Conservation (phyloP, 2,888 invertebrate species). For the Antheraea yamamai region DNA sequence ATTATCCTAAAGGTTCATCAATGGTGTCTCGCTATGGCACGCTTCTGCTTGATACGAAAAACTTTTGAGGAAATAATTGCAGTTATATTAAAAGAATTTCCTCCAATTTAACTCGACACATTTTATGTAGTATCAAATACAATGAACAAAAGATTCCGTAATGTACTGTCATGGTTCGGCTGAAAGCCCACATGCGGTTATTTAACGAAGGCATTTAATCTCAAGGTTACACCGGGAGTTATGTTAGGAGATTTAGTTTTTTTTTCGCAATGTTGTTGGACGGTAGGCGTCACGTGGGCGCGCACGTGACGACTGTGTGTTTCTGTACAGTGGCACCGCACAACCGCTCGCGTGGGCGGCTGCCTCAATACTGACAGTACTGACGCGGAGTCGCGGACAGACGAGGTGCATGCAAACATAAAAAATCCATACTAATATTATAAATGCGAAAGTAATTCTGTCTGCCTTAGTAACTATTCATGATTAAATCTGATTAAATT, state of each 20-base stretch:
- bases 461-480: too few relatives aligned
- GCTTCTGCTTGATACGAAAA: conserved; percentile 35
- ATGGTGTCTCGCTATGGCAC: conserved; percentile 30
- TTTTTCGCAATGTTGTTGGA: conserved; percentile 76
- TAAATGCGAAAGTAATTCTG: too few relatives aligned
- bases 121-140: conserved; percentile 51
- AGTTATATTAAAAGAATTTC: neutral
- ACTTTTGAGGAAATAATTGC: conserved; percentile 13
- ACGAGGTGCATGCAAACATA: neutral
- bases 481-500: too few relatives aligned
- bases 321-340: conserved; percentile 55
- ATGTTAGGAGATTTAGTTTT: conserved; percentile 71
- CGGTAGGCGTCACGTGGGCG: conserved; percentile 77
- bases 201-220: conserved; percentile 74
- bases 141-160: conserved; percentile 62
- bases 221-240: conserved; percentile 74
- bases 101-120: conserved; percentile 27
- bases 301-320: conserved; percentile 71
- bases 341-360: conserved; percentile 71
- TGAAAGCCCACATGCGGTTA: conserved; percentile 68
- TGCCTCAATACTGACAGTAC: conserved; percentile 52
- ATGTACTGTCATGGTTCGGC: conserved; percentile 58
- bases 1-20: conserved; percentile 61
- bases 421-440: neutral
- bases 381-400: conserved; percentile 11